Conservation (phyloP, 2,113 vertebrate genomes). For the Mus pahari region DNA sequence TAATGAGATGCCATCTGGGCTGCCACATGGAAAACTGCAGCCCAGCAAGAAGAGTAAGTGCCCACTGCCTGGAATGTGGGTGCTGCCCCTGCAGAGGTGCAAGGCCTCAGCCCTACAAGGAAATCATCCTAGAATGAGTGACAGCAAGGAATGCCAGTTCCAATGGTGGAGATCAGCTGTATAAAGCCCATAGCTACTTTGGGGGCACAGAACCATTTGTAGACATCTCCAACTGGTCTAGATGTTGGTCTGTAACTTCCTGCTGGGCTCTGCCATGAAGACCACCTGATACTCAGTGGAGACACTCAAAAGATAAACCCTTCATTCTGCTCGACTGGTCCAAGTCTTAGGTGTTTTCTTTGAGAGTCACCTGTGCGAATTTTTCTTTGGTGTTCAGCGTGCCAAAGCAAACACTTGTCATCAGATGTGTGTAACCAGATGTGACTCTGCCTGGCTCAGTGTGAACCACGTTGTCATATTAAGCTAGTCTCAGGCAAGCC, state of each 20-base stretch:
- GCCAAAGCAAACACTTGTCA: neutral
- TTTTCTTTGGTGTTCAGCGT: neutral
- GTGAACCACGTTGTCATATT: neutral
- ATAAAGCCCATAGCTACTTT: no score
- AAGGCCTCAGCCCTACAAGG: rapidly evolving
- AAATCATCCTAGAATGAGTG: neutral
- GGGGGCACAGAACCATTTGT: neutral
- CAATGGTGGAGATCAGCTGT: no score
- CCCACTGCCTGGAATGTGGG: neutral
- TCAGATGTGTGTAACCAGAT: neutral
- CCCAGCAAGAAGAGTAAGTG: rapidly evolving
- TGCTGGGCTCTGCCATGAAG: no score
- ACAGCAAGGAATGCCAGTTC: neutral
- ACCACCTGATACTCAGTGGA: neutral
- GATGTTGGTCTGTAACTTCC: neutral
- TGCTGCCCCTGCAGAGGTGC: rapidly evolving
- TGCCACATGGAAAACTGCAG: rapidly evolving
- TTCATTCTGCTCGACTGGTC: neutral
- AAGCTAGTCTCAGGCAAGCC: neutral
- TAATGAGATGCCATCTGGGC: neutral
- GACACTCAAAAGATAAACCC: neutral
- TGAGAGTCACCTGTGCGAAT: neutral
- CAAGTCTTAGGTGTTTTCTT: neutral
- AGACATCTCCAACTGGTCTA: neutral
- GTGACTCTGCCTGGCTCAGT: neutral